Percentiles rank a stretch among this genome's conserved stretches.
These are phyloP conservation scores for Bombus pyrosoma DNA, from an alignment of 1,140 invertebrate species.

Conservation along the genomic window DNA sequence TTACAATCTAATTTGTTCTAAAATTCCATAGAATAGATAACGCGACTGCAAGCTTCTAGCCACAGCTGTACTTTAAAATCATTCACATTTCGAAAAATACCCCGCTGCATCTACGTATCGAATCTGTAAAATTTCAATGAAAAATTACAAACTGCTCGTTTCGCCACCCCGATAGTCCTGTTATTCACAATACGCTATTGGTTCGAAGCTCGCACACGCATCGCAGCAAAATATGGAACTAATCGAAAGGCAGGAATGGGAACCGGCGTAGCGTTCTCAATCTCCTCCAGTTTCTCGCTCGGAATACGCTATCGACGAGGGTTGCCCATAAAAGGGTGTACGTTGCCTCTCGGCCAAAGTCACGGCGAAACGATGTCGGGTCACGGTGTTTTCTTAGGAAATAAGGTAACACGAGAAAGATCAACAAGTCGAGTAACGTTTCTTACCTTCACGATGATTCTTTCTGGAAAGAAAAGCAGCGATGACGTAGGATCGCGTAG, in stretches of 20 bases:
- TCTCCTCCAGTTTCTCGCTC: not conserved
- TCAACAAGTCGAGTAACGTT: not conserved
- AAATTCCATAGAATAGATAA: too few relatives aligned
- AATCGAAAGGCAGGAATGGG: slow-evolving; percentile 2
- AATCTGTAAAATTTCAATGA: too few relatives aligned
- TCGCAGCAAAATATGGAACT: slow-evolving; percentile 22
- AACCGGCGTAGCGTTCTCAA: not conserved
- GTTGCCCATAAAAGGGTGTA: slow-evolving; percentile 50
- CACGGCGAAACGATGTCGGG: slow-evolving; percentile 44
- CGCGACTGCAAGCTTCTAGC: too few relatives aligned
- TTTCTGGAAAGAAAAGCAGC: not conserved
- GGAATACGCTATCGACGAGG: slow-evolving; percentile 28
- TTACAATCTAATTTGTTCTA: too few relatives aligned
- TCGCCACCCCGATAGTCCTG: not conserved
- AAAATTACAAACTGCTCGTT: not conserved
- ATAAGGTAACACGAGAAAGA: slow-evolving; percentile 1
- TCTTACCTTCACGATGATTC: not conserved
- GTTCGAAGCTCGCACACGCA: not conserved
- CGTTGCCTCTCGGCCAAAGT: slow-evolving; percentile 66
- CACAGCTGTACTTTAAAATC: too few relatives aligned
- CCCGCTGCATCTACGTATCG: too few relatives aligned
- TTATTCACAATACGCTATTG: too few relatives aligned
- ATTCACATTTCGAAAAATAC: too few relatives aligned
- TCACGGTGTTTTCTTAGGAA: slow-evolving; percentile 36
- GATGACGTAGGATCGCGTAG: not conserved